Evolutionary conservation across 2,888 invertebrate genomes (phyloP).

Genomic region (Cyclophora punctaria): DNA sequence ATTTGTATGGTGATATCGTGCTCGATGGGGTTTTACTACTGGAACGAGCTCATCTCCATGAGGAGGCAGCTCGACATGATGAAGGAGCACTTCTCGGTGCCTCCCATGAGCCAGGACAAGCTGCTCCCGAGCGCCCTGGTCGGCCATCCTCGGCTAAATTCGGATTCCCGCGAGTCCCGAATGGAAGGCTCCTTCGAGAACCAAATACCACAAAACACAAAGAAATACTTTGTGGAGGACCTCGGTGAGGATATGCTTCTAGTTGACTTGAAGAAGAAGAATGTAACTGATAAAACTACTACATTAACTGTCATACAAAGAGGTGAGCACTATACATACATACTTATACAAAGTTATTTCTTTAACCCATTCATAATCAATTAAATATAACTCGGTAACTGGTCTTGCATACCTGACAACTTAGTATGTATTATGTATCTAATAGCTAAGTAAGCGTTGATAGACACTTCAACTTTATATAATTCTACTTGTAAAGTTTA

Average conservation of each 20-base stretch:
- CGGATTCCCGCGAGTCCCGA: slow-evolving; percentile 38
- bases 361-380: too few species aligned
- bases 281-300: slow-evolving; percentile 24
- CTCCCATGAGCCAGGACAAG: slow-evolving; percentile 40
- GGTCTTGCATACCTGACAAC: too few species aligned
- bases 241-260: slow-evolving; percentile 59
- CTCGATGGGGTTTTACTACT: slow-evolving; percentile 59
- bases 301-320: not conserved
- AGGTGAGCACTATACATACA: not conserved
- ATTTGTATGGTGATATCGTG: slow-evolving; percentile 57
- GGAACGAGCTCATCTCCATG: slow-evolving; percentile 61
- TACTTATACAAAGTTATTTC: too few species aligned
- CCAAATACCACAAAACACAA: slow-evolving; percentile 31
- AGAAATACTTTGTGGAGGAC: slow-evolving; percentile 53
- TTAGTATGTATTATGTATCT: too few species aligned
- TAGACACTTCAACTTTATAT: too few species aligned
- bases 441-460: too few species aligned
- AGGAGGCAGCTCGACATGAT: slow-evolving; percentile 52
- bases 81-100: slow-evolving; percentile 49
- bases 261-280: slow-evolving; percentile 57
- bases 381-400: too few species aligned
- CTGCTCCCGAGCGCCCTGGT: slow-evolving; percentile 44
- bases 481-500: too few species aligned
- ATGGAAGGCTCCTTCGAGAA: slow-evolving; percentile 29
- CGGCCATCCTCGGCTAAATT: slow-evolving; percentile 27